Conservation (phyloP, 2,888 invertebrate species). For the Mythimna vitellina region DNA sequence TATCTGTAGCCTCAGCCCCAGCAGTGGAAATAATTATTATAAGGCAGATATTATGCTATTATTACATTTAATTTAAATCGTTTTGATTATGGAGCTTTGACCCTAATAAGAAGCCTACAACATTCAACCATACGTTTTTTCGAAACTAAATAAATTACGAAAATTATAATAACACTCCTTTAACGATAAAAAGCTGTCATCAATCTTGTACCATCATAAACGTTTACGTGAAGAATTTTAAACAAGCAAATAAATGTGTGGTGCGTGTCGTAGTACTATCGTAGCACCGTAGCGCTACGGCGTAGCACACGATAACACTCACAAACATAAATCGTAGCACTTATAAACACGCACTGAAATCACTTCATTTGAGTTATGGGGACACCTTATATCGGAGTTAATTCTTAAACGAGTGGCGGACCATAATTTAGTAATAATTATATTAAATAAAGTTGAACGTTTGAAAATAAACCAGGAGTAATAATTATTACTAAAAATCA, state of each 20-base stretch:
- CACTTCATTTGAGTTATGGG: slow-evolving; percentile 48
- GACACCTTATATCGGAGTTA: slow-evolving; percentile 31
- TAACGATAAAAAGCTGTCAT: slow-evolving; percentile 13
- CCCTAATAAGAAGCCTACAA: too few relatives aligned
- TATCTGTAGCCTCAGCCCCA: too few relatives aligned
- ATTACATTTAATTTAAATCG: too few relatives aligned
- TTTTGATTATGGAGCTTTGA: too few relatives aligned
- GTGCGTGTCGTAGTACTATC: slow-evolving; percentile 59
- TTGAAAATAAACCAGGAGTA: neutral
- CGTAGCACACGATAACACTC: slow-evolving; percentile 55
- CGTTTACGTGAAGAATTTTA: slow-evolving; percentile 44
- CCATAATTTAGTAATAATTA: neutral
- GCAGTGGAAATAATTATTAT: too few relatives aligned
- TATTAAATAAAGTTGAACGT: neutral
- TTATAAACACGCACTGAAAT: slow-evolving; percentile 62
- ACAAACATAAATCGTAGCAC: slow-evolving; percentile 59
- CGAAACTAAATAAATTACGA: neutral
- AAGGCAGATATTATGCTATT: too few relatives aligned
- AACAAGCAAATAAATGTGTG: slow-evolving; percentile 43
- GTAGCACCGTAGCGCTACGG: slow-evolving; percentile 61
- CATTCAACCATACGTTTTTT: too few relatives aligned
- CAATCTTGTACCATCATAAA: slow-evolving; percentile 37
- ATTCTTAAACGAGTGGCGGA: slow-evolving; percentile 7
- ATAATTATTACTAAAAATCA: neutral
- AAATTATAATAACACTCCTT: neutral